Conservation (phyloP, 2,888 invertebrate genomes). For the Tenthredo notha region DNA sequence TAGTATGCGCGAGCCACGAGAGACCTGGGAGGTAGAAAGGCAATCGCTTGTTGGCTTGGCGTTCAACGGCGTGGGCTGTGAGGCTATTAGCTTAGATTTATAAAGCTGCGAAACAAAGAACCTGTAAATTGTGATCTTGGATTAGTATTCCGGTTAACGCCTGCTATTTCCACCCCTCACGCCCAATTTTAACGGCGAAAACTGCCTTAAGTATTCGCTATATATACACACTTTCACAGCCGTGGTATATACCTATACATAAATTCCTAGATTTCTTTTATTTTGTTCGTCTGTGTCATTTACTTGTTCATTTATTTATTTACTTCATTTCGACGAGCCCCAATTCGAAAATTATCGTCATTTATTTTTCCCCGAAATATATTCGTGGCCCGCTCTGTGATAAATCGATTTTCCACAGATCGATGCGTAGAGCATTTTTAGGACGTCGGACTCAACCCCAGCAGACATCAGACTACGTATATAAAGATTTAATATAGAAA, state of each 20-base stretch:
- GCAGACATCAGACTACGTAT: conserved; percentile 30
- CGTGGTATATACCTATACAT: neutral
- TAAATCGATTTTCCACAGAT: neutral
- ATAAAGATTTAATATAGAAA: conserved; percentile 70
- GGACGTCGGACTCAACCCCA: conserved; percentile 26
- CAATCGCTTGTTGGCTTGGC: conserved; percentile 47
- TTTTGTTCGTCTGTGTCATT: neutral
- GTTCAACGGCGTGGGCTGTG: conserved; percentile 39
- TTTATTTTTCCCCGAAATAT: neutral
- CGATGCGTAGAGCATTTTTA: conserved; percentile 22
- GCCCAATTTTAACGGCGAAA: conserved; percentile 32
- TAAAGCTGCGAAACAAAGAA: conserved; percentile 77
- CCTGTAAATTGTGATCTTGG: conserved; percentile 74
- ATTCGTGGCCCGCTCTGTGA: neutral
- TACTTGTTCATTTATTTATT: neutral
- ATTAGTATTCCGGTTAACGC: conserved; percentile 75
- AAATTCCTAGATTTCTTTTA: neutral
- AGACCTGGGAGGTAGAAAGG: conserved; percentile 29
- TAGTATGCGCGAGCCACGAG: conserved; percentile 49
- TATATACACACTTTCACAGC: neutral
- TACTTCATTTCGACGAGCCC: neutral
- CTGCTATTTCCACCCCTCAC: conserved; percentile 61
- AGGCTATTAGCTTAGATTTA: conserved; percentile 66
- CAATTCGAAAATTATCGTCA: neutral
- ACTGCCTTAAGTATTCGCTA: conserved; percentile 8